Conservation (phyloP, 2,797 vertebrate genomes). For the Falco peregrinus region DNA sequence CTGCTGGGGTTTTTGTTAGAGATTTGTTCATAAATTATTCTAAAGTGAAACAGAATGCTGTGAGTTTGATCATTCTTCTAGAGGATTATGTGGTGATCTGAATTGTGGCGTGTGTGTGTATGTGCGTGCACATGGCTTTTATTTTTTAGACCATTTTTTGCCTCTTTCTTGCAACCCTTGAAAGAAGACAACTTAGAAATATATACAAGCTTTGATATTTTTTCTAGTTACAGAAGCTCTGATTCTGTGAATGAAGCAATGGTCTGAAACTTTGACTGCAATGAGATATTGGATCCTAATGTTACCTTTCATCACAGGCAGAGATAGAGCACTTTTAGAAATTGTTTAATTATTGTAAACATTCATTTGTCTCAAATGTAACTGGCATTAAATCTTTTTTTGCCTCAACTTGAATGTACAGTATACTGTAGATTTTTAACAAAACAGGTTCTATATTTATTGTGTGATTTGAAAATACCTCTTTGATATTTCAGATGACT, state of each 20-base stretch:
- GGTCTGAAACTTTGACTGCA: constrained; percentile 55
- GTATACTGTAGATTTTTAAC: constrained; percentile 80
- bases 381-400: constrained; percentile 69
- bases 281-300: constrained; percentile 49
- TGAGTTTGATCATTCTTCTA: constrained; percentile 63
- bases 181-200: constrained; percentile 39
- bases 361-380: constrained; percentile 68
- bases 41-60: constrained; percentile 62
- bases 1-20: not conserved
- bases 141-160: constrained; percentile 47
- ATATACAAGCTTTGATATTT: constrained; percentile 71
- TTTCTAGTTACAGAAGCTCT: constrained; percentile 71
- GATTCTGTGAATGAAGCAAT: constrained; percentile 73
- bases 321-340: constrained; percentile 80
- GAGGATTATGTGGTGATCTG: constrained; percentile 49
- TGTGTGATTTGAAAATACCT: constrained; percentile 79
- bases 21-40: constrained; percentile 33
- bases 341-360: constrained; percentile 65
- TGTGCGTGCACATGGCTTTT: constrained; percentile 60
- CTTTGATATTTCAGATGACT: constrained; percentile 77
- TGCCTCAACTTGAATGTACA: constrained; percentile 81
- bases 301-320: constrained; percentile 59
- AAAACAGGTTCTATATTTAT: constrained; percentile 82
- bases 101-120: constrained; percentile 33
- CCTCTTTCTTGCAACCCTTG: constrained; percentile 43